Evolutionary conservation across 2,113 vertebrate species (phyloP).

Genomic region (Capreolus pygargus): DNA sequence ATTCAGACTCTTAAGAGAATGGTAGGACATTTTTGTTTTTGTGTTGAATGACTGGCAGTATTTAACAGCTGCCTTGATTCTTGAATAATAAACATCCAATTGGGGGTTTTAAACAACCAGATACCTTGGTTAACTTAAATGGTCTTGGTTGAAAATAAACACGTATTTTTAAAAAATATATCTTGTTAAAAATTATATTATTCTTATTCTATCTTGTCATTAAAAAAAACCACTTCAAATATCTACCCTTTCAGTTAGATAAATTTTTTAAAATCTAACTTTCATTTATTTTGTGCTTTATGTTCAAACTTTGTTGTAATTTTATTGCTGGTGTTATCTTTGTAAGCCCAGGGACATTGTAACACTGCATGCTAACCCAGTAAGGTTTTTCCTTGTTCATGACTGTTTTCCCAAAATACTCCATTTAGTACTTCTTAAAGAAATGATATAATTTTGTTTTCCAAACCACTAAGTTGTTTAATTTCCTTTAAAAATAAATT

Average conservation of each 20-base stretch:
- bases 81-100: background rate
- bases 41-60: background rate
- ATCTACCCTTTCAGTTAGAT: background rate
- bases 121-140: background rate
- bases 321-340: background rate
- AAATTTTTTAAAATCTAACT: background rate
- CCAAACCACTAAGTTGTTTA: background rate
- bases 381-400: background rate
- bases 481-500: background rate
- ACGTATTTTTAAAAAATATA: background rate
- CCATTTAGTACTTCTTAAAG: background rate
- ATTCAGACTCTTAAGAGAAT: background rate
- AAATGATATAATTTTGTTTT: background rate
- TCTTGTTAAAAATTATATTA: background rate
- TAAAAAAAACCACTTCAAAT: background rate
- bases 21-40: background rate
- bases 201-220: background rate
- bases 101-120: background rate
- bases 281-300: background rate
- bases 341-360: background rate
- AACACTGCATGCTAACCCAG: background rate
- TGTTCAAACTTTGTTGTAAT: slow-evolving; percentile 18
- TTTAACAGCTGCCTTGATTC: background rate
- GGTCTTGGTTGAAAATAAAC: slow-evolving; percentile 16
- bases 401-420: background rate